Conservation (phyloP, 2,888 invertebrate genomes). For the Parnassius smintheus region DNA sequence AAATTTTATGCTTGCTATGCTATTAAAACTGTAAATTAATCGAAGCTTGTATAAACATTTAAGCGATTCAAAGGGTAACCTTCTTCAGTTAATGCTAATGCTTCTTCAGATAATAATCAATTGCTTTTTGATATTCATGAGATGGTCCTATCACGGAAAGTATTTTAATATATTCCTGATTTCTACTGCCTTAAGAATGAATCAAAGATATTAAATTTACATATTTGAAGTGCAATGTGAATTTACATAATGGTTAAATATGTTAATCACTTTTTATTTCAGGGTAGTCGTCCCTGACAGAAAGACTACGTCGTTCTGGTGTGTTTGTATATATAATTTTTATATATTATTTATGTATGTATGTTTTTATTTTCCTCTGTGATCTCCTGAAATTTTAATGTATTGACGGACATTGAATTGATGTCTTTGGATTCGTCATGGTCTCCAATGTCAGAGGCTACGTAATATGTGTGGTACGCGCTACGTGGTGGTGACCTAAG, state of each 20-base stretch:
- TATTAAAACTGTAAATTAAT: background rate
- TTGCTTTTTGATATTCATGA: constrained; percentile 21
- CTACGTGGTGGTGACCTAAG: too few species aligned
- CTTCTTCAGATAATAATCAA: too few species aligned
- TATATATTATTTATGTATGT: background rate
- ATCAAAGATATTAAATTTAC: constrained; percentile 9
- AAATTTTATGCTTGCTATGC: too few species aligned
- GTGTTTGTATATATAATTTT: background rate
- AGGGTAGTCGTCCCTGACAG: background rate
- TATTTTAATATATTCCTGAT: constrained; percentile 12
- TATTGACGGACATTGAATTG: background rate
- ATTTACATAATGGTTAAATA: too few species aligned
- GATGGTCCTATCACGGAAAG: constrained; percentile 1
- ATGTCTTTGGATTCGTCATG: background rate
- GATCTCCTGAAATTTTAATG: background rate
- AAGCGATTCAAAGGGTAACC: constrained; percentile 1
- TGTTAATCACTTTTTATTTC: background rate
- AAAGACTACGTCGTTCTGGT: background rate
- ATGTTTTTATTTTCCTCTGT: background rate
- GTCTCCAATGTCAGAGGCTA: too few species aligned
- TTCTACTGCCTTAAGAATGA: background rate
- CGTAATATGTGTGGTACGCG: too few species aligned
- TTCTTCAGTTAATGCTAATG: constrained; percentile 18
- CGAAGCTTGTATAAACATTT: background rate
- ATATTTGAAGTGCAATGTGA: constrained; percentile 8